These are phyloP conservation scores for Sepiola atlantica DNA, from an alignment of 2,888 invertebrate genomes.

Conservation along the genomic window DNA sequence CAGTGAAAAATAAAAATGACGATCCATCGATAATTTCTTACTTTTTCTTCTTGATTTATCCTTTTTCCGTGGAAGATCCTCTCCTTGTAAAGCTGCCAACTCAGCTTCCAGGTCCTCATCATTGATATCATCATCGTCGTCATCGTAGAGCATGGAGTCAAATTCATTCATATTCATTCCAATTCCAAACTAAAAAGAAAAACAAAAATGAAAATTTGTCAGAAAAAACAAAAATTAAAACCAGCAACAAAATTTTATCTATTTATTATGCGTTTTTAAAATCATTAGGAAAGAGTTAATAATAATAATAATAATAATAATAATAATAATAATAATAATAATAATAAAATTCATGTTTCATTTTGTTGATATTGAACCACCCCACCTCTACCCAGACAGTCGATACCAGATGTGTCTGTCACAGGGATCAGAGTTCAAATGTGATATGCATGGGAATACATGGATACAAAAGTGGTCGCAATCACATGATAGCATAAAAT, in stretches of 20 bases:
- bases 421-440: no score
- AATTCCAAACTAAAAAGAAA: constrained; percentile 20
- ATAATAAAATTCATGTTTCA: no score
- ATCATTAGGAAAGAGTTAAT: no score
- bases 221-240: neutral
- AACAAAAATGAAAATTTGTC: neutral
- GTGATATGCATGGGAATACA: no score
- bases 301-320: no score
- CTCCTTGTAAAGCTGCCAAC: constrained; percentile 81
- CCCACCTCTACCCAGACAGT: no score
- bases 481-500: no score
- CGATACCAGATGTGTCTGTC: no score
- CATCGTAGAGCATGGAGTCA: constrained; percentile 62
- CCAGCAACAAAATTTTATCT: neutral
- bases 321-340: no score
- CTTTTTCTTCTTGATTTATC: neutral
- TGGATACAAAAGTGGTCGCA: no score
- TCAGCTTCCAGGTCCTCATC: constrained; percentile 92
- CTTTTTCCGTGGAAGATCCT: constrained; percentile 54
- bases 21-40: neutral
- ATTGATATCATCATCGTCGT: constrained; percentile 67
- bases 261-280: no score
- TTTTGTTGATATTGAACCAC: no score
- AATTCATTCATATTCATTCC: constrained; percentile 22
- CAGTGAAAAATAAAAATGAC: neutral